A percentile compares a stretch with the other conserved stretches of the same genome.
Evolutionary conservation across 2,113 vertebrate species (phyloP).

Genomic region (Melanocharis versteri): DNA sequence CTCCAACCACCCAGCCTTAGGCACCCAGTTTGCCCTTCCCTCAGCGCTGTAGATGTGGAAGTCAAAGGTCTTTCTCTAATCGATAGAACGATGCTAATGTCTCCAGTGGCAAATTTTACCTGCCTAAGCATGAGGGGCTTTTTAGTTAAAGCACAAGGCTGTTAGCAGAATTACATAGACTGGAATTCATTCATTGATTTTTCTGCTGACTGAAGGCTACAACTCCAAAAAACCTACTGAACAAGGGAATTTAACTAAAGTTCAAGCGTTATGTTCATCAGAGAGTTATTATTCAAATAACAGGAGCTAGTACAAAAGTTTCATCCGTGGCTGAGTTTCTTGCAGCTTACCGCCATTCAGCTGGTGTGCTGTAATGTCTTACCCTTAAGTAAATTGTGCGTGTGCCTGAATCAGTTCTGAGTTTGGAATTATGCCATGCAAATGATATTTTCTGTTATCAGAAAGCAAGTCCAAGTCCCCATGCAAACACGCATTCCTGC

Average conservation of each 20-base stretch:
- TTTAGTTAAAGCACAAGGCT: not conserved
- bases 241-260: not conserved
- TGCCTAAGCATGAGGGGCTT: not conserved
- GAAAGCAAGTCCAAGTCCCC: not conserved
- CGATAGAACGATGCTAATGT: not conserved
- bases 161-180: not conserved
- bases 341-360: not conserved
- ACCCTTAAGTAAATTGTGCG: not conserved
- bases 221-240: not conserved
- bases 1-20: not conserved
- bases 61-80: not conserved
- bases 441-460: not conserved
- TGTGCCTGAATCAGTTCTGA: not conserved
- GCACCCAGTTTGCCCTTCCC: not conserved
- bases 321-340: not conserved
- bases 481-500: not conserved
- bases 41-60: not conserved
- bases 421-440: not conserved
- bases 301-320: not conserved
- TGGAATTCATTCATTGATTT: conserved; percentile 23
- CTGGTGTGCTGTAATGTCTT: not conserved
- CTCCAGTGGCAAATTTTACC: conserved; percentile 1
- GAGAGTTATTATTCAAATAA: conserved; percentile 9
- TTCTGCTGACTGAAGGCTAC: not conserved
- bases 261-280: not conserved